phyloP scores from a whole-genome alignment of 2,113 vertebrate genomes.

The Blennius ocellaris region DNA sequence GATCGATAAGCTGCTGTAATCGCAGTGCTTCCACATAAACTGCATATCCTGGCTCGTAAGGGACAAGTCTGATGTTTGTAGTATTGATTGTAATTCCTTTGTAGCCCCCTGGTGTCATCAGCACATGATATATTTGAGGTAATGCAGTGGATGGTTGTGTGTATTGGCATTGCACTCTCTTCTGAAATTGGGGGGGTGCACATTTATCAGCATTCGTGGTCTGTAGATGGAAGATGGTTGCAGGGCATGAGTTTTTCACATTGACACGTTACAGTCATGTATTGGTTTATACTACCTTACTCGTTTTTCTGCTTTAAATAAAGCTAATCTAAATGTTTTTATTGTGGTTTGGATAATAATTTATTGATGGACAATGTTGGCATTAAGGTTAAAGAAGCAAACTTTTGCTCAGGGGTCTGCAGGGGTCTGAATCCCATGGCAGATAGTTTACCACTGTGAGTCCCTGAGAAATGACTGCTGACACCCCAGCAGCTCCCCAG shows the following conservation, averaged over 20 bases:
- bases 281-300: slow-evolving; percentile 6
- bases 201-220: slow-evolving; percentile 6
- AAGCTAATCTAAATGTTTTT: too few species aligned
- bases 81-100: background rate
- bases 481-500: too few species aligned
- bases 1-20: slow-evolving; percentile 6
- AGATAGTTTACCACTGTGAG: too few species aligned
- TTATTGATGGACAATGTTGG: too few species aligned
- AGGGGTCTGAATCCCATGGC: too few species aligned
- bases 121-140: background rate
- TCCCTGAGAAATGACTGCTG: too few species aligned
- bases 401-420: too few species aligned
- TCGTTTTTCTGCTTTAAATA: background rate
- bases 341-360: too few species aligned
- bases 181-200: slow-evolving; percentile 10
- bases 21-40: background rate
- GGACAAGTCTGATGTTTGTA: slow-evolving; percentile 1
- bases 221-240: background rate
- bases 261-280: background rate
- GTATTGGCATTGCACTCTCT: slow-evolving; percentile 13
- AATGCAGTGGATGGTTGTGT: slow-evolving; percentile 1
- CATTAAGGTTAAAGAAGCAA: too few species aligned
- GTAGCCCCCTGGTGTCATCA: slow-evolving; percentile 15
- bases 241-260: slow-evolving; percentile 15
- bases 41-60: slow-evolving; percentile 7